Evolutionary conservation across 2,888 invertebrate species (phyloP).

Genomic region (Eudasyphora cyanicolor): DNA sequence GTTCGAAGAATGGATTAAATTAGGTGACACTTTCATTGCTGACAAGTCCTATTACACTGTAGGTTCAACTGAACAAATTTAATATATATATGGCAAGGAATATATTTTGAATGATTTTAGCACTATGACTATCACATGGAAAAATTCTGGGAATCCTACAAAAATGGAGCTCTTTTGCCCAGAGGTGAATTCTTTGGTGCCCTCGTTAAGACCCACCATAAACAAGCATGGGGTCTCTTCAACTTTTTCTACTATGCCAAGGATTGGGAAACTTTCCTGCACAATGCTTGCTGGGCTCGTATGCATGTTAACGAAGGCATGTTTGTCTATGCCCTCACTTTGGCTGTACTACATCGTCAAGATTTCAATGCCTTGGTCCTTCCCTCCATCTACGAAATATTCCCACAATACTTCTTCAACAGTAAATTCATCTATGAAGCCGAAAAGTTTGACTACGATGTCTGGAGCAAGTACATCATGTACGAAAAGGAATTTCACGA

Average conservation of each 20-base stretch:
- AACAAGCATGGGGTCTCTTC: slow-evolving; percentile 82
- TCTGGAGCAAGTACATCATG: too few relatives aligned
- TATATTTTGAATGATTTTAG: slow-evolving; percentile 48
- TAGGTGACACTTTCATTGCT: slow-evolving; percentile 81
- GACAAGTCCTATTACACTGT: slow-evolving; percentile 67
- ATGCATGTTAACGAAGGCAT: slow-evolving; percentile 85
- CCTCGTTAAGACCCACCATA: slow-evolving; percentile 80
- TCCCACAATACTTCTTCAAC: too few relatives aligned
- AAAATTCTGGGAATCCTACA: slow-evolving; percentile 68
- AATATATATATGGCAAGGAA: background rate
- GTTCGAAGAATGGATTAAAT: slow-evolving; percentile 73
- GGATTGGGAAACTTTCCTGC: slow-evolving; percentile 86
- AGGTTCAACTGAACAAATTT: slow-evolving; percentile 38
- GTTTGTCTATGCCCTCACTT: slow-evolving; percentile 84
- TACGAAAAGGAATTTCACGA: slow-evolving; percentile 84
- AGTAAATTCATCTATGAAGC: too few relatives aligned
- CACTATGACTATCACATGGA: slow-evolving; percentile 67
- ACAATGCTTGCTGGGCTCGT: slow-evolving; percentile 85
- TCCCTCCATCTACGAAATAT: slow-evolving; percentile 86
- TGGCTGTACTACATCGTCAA: slow-evolving; percentile 82
- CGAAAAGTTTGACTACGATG: too few relatives aligned
- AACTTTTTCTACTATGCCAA: slow-evolving; percentile 85
- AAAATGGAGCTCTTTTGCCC: slow-evolving; percentile 80
- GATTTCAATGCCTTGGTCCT: slow-evolving; percentile 84
- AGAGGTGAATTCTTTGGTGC: slow-evolving; percentile 82